Conservation (phyloP, 2,888 invertebrate species). For the Chrysolina americana region DNA sequence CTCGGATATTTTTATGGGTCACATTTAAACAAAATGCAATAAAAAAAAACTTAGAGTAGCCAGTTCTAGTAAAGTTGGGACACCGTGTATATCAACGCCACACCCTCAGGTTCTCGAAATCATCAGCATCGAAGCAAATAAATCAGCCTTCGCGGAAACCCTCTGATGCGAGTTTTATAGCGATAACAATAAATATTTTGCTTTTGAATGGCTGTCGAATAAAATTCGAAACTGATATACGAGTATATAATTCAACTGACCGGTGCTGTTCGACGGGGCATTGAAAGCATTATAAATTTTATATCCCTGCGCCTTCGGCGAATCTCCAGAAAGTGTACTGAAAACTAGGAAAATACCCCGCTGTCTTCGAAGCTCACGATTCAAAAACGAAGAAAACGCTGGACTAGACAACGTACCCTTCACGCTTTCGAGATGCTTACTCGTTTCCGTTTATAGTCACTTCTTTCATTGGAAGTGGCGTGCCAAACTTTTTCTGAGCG, state of each 20-base stretch:
- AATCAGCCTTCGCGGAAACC: constrained; percentile 7
- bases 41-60: no score
- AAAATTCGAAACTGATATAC: constrained; percentile 18
- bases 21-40: no score
- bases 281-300: constrained; percentile 10
- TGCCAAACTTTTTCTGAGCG: neutral
- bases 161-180: constrained; percentile 10
- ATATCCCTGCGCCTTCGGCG: constrained; percentile 1
- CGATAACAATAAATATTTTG: constrained; percentile 18
- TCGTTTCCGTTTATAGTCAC: neutral
- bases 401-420: neutral
- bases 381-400: constrained; percentile 1
- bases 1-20: no score
- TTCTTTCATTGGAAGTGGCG: constrained; percentile 7
- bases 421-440: neutral
- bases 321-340: neutral
- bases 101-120: neutral
- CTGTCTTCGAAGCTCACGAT: neutral
- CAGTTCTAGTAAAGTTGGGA: no score
- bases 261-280: neutral
- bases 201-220: constrained; percentile 15
- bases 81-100: neutral
- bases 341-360: neutral
- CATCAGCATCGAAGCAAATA: constrained; percentile 5
- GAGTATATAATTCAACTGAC: constrained; percentile 22